phyloP scores from a whole-genome alignment of 1,140 invertebrate species.

The Pentalonia nigronervosa region DNA sequence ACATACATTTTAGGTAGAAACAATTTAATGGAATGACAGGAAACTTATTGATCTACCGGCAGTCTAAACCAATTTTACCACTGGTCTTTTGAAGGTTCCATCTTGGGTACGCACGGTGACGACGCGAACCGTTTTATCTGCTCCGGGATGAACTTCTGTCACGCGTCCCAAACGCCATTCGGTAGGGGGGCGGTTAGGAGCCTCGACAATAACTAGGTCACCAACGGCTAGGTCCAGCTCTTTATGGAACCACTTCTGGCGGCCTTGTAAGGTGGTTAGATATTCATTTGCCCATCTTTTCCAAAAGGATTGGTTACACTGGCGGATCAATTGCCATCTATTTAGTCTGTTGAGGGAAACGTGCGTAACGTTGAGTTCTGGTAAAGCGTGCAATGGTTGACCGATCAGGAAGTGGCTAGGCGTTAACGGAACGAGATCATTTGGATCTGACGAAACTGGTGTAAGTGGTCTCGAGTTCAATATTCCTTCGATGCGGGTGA shows the following conservation, averaged over 20 bases:
- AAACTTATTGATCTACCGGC: too few relatives aligned
- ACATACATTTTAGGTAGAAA: too few relatives aligned
- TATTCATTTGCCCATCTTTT: neutral
- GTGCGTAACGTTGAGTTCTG: neutral
- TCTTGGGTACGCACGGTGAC: too few relatives aligned
- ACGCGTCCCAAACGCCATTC: too few relatives aligned
- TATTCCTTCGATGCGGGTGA: neutral
- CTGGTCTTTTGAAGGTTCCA: too few relatives aligned
- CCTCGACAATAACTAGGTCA: too few relatives aligned
- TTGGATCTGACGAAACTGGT: neutral
- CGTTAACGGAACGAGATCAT: neutral
- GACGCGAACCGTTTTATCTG: too few relatives aligned
- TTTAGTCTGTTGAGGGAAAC: neutral
- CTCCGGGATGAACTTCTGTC: too few relatives aligned
- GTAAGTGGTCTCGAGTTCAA: neutral
- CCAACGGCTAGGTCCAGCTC: too few relatives aligned
- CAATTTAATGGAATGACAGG: too few relatives aligned
- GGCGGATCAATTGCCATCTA: neutral
- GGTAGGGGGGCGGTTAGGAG: too few relatives aligned
- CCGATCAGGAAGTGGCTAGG: slow-evolving; percentile 33
- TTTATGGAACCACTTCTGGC: neutral
- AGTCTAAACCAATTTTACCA: too few relatives aligned
- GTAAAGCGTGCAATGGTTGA: neutral
- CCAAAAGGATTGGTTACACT: neutral
- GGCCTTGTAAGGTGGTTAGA: neutral